A percentile compares a stretch with the other conserved stretches of the same genome.
phyloP scores from a whole-genome alignment of 2,113 vertebrate species.

The Tenrec ecaudatus region DNA sequence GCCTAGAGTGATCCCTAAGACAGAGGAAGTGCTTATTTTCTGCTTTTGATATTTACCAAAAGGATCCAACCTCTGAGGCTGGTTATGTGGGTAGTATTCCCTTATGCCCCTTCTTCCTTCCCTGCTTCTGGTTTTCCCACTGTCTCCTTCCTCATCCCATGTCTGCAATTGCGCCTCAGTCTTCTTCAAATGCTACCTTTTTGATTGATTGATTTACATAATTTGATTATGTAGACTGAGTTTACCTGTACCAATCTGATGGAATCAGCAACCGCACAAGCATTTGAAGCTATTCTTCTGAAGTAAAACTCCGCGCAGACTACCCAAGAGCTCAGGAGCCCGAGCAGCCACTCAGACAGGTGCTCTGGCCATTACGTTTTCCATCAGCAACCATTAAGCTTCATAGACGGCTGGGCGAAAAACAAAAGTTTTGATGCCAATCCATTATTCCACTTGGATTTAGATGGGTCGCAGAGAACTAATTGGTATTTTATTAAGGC shows the following conservation, averaged over 20 bases:
- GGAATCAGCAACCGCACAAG: neutral
- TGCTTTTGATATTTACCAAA: neutral
- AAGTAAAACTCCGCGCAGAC: neutral
- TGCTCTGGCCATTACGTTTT: neutral
- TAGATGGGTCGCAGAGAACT: constrained; percentile 47
- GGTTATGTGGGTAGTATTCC: neutral
- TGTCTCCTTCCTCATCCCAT: neutral
- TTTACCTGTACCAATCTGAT: neutral
- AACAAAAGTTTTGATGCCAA: constrained; percentile 33
- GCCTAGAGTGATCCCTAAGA: neutral
- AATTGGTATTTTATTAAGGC: constrained; percentile 55
- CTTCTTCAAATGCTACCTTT: neutral
- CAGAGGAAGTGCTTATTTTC: neutral
- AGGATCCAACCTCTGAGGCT: rapidly evolving
- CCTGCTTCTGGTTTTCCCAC: neutral
- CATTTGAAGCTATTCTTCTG: neutral
- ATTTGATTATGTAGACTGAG: neutral
- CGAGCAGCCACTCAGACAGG: neutral
- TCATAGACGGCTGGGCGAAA: neutral
- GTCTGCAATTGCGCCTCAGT: neutral
- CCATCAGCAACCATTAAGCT: constrained; percentile 23
- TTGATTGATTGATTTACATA: constrained; percentile 2
- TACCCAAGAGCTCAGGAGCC: too few species aligned
- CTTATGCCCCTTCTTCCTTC: neutral
- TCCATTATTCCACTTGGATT: constrained; percentile 53